Evolutionary conservation across 2,888 invertebrate genomes (phyloP).

Genomic region (Byasa hedistus): DNA sequence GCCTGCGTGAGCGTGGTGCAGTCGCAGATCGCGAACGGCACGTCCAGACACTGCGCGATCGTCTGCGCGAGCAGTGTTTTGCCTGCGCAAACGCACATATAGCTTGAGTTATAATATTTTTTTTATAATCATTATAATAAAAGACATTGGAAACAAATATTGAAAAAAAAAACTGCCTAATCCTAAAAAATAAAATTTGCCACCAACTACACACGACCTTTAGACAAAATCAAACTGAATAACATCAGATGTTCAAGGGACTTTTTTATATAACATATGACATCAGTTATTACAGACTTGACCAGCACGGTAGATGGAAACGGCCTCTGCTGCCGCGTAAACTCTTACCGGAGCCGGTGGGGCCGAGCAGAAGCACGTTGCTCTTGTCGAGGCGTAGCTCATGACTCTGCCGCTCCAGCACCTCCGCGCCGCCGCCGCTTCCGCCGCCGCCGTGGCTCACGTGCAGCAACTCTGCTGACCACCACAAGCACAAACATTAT

Average conservation of each 20-base stretch:
- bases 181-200: no score
- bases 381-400: slow-evolving; percentile 95
- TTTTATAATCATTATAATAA: no score
- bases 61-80: slow-evolving; percentile 98
- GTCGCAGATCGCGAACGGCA: slow-evolving; percentile 99
- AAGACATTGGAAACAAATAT: no score
- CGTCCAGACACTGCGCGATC: slow-evolving; percentile 97
- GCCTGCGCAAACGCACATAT: slow-evolving; percentile 73
- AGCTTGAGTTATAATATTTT: no score
- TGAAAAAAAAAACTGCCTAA: no score
- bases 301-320: no score
- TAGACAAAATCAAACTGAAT: no score
- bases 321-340: no score
- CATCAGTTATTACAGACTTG: no score
- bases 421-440: slow-evolving; percentile 82
- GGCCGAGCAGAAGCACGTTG: slow-evolving; percentile 97
- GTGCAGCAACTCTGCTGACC: slow-evolving; percentile 89
- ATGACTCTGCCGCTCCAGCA: slow-evolving; percentile 89
- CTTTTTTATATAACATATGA: no score
- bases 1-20: slow-evolving; percentile 98
- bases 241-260: no score
- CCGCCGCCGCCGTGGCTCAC: slow-evolving; percentile 81
- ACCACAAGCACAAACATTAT: not conserved
- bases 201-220: no score
- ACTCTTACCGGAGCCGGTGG: slow-evolving; percentile 94